phyloP scores from a whole-genome alignment of 2,888 invertebrate genomes.

The Cynaeus angustus region DNA sequence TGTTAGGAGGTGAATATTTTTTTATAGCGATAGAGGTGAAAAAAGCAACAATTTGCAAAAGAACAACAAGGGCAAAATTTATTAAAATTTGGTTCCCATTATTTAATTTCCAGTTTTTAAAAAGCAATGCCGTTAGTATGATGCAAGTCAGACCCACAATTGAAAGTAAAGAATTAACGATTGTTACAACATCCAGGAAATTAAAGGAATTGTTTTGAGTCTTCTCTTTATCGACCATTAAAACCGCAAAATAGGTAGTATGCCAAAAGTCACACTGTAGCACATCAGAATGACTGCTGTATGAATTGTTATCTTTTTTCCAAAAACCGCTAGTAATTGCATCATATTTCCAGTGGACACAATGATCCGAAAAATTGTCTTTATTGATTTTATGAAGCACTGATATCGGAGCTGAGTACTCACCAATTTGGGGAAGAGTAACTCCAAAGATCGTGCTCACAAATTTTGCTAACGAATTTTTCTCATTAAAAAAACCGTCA shows the following conservation, averaged over 20 bases:
- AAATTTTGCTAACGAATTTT: neutral
- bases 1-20: conserved; percentile 44
- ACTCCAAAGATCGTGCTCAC: conserved; percentile 23
- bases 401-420: conserved; percentile 13
- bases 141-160: conserved; percentile 73
- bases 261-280: conserved; percentile 74
- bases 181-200: conserved; percentile 72
- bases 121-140: conserved; percentile 73
- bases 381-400: conserved; percentile 12
- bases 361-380: conserved; percentile 53
- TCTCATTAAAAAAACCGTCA: conserved; percentile 25
- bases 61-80: conserved; percentile 63
- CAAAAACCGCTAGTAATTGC: conserved; percentile 58
- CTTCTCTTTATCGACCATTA: neutral
- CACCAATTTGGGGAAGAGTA: neutral
- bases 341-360: conserved; percentile 73
- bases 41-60: conserved; percentile 64
- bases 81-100: conserved; percentile 66
- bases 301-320: conserved; percentile 69
- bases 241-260: conserved; percentile 75
- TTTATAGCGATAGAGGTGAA: conserved; percentile 60
- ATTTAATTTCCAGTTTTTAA: conserved; percentile 76
- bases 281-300: conserved; percentile 58
- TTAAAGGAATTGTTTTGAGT: conserved; percentile 49
- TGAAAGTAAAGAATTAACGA: conserved; percentile 74